A percentile compares a stretch with the other conserved stretches of the same genome.
phyloP scores from a whole-genome alignment of 1,140 invertebrate genomes.

The Macrocentrus cingulum region DNA sequence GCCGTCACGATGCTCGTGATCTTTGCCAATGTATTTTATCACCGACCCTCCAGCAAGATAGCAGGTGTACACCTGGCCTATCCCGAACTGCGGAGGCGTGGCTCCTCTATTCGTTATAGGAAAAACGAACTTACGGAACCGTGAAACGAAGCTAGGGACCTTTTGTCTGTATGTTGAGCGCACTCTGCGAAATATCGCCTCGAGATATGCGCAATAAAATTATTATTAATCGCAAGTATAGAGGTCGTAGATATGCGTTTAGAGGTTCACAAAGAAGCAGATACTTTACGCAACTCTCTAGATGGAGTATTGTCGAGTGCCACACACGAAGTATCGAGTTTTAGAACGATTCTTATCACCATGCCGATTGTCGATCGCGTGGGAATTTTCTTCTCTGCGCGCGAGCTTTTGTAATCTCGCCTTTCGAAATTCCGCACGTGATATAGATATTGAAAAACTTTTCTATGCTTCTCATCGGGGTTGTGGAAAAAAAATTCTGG shows the following conservation, averaged over 20 bases:
- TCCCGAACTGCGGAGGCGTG: constrained; percentile 4
- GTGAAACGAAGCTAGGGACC: not conserved
- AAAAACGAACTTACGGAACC: not conserved
- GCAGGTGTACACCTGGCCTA: not conserved
- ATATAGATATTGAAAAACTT: not conserved
- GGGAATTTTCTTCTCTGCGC: constrained; percentile 24
- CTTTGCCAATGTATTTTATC: not conserved
- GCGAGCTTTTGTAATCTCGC: no score
- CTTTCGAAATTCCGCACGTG: not conserved
- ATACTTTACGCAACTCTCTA: not conserved
- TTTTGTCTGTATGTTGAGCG: not conserved
- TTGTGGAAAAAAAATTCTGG: no score
- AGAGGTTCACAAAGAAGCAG: not conserved
- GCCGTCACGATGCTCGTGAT: constrained; percentile 1
- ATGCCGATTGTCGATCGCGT: constrained; percentile 26
- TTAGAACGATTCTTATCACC: constrained; percentile 17
- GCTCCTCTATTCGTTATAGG: constrained; percentile 2
- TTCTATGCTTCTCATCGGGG: not conserved
- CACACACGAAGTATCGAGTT: constrained; percentile 14
- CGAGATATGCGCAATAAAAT: not conserved
- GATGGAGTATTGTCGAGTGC: not conserved
- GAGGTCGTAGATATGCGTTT: constrained; percentile 6
- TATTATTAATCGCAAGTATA: not conserved
- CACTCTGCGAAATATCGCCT: no score
- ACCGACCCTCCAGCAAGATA: no score